Evolutionary conservation across 2,113 vertebrate genomes (phyloP), one percentile per base, ranked within the genome.

Genomic region (Lepisosteus osseus): DNA sequence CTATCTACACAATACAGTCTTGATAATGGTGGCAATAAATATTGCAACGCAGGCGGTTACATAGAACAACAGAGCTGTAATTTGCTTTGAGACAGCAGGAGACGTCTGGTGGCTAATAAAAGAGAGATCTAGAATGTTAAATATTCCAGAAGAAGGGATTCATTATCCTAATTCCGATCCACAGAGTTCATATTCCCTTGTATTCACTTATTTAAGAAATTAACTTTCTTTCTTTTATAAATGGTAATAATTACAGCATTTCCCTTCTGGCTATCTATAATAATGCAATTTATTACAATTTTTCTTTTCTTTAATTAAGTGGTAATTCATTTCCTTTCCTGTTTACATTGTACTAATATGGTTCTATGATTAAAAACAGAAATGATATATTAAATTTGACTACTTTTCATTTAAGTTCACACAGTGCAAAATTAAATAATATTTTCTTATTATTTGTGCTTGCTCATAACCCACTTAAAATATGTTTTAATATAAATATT

Each of bases 141-240:
- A 65, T 57, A 11, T 71, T 78, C 80, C 67, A 8, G 45, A 54
- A 76, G 80, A 76, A 81, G 71, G 67, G 72, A 70, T 68, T 74
- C 61, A 79, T 59, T 67, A 64, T 57, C 70, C 76, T 7, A 68
- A 51, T 55, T 69, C 67, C 69, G 79, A 74, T 79, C 80, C 61
- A 56, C 7, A 67, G 44, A 42, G 51, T 78, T 79, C 79, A 61
- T 76, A 78, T 63, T 77, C 44, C 70, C 61, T 73, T 64, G 81
- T 73, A 29, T 29, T 29, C 17, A 29, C 17, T 29, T 29, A 29
- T 29, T 29, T 29, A 29, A 29, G 29, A 29, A 41, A 61, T 42
- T 54, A 57, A 56, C 8, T 7, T 61, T 5, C 76, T 76, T 74
- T 17, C 76, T 68, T 56, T 65, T 17, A 68, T 41, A 54, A 69